Percentiles rank a stretch among this genome's conserved stretches.
Evolutionary conservation across 2,888 invertebrate species (phyloP).

Genomic region (Seira musarum): DNA sequence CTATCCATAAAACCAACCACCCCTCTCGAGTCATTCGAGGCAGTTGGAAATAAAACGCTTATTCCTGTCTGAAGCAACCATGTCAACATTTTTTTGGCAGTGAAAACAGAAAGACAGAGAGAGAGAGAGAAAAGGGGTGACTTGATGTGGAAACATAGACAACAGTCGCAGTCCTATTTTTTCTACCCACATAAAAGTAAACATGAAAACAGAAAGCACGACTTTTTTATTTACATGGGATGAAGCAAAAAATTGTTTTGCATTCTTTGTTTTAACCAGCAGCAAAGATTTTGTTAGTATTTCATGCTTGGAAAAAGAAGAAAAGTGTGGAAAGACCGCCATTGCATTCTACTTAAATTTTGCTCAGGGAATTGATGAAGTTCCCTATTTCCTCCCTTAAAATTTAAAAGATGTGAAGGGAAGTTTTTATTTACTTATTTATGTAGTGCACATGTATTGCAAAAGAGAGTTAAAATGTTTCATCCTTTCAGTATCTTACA

Average conservation of each 20-base stretch:
- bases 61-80: background rate
- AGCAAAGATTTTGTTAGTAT: background rate
- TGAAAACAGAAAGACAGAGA: slow-evolving; percentile 14
- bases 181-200: background rate
- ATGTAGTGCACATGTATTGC: too few relatives aligned
- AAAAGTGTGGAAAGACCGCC: background rate
- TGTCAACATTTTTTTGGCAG: slow-evolving; percentile 47
- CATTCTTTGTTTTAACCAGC: background rate
- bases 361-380: too few relatives aligned
- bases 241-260: background rate
- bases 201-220: background rate
- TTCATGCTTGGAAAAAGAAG: background rate
- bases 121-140: slow-evolving; percentile 24
- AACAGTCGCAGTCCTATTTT: slow-evolving; percentile 12
- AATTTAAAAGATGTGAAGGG: too few relatives aligned
- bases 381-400: too few relatives aligned
- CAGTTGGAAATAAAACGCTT: background rate
- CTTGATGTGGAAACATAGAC: slow-evolving; percentile 37
- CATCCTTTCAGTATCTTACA: too few relatives aligned
- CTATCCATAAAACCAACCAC: background rate
- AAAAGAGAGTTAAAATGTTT: too few relatives aligned
- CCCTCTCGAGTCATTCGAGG: background rate
- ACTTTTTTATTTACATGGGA: background rate
- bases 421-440: too few relatives aligned
- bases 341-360: background rate